Evolutionary conservation across 2,797 vertebrate genomes (phyloP), one percentile per base, ranked within the genome.

Genomic region (Erpetoichthys calabaricus): DNA sequence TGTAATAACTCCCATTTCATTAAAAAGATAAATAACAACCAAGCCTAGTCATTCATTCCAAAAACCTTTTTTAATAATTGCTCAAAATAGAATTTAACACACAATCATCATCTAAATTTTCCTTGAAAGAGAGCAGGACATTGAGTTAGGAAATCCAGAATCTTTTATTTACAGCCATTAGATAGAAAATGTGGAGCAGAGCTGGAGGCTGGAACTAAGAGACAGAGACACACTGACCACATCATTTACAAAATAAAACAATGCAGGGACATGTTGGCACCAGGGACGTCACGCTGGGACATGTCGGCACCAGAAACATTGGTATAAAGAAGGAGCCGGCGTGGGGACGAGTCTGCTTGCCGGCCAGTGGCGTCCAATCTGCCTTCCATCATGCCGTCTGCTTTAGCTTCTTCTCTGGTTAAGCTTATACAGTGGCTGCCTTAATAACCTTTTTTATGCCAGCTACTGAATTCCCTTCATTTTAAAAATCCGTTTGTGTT

Each of bases 21-120:
- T 2, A 25, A 25, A 25, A 25, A 25, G 25, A 25, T 25, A 25
- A 25, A 25, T 25, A 25, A 25, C 25, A 25, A 25, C 25, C 25
- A 25, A 25, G 25, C 25, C 25, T 25, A 25, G 25, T 25, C 25
- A 25, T 67, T 78, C 71, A 55, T 80, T 86, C 74, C 78, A 83
- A 85, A 85, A 75, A 25, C 25, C 25, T 62, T 45, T 73, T 88
- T 89, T 85, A 89, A 89, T 89, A 77, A 80, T 76, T 76, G 79
- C 73, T 87, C 76, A 88, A 89, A 89, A 84, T 80, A 88, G 85
- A 86, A 79, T 80, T 81, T 81, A 82, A 84, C 84, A 85, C 75
- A 69, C 80, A 76, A 67, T 70, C 61, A 56, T 41, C 25, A 81
- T 83, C 71, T 74, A 67, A 10, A 69, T 68, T 68, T 75, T 67